Evolutionary conservation across 2,113 vertebrate genomes (phyloP).

Genomic region (Mionectes macconnelli): DNA sequence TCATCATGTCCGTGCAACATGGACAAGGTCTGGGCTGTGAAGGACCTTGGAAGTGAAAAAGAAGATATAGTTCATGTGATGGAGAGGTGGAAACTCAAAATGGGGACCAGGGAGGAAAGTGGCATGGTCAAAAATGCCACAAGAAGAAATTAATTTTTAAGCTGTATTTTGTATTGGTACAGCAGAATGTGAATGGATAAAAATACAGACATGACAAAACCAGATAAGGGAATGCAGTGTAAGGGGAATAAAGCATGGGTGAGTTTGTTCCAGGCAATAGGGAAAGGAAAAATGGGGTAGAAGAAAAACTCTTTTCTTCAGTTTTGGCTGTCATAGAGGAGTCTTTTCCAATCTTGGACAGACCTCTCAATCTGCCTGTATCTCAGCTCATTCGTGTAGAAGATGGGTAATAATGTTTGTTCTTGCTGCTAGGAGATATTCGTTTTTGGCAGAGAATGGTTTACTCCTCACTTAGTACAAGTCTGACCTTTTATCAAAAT

Average conservation of each 20-base stretch:
- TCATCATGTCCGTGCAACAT: background rate
- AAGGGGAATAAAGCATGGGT: background rate
- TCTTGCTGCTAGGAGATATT: background rate
- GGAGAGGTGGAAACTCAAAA: background rate
- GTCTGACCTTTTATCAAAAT: background rate
- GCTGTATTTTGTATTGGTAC: background rate
- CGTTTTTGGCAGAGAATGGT: background rate
- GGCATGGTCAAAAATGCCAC: background rate
- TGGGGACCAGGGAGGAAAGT: background rate
- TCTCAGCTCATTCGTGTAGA: background rate
- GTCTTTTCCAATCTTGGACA: background rate
- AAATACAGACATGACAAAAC: background rate
- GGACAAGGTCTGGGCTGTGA: background rate
- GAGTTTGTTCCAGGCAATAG: background rate
- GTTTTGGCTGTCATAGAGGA: background rate
- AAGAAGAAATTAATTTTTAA: background rate
- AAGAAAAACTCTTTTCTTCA: background rate
- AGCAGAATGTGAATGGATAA: background rate
- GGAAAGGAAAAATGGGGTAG: background rate
- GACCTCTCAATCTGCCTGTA: background rate
- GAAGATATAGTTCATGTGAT: background rate
- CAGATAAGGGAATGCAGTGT: fast-evolving
- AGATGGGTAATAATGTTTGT: background rate
- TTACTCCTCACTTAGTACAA: background rate
- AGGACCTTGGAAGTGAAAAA: background rate